Evolutionary conservation across 1,140 invertebrate species (phyloP), one percentile per base, ranked within the genome.

Genomic region (Coptotermes formosanus): DNA sequence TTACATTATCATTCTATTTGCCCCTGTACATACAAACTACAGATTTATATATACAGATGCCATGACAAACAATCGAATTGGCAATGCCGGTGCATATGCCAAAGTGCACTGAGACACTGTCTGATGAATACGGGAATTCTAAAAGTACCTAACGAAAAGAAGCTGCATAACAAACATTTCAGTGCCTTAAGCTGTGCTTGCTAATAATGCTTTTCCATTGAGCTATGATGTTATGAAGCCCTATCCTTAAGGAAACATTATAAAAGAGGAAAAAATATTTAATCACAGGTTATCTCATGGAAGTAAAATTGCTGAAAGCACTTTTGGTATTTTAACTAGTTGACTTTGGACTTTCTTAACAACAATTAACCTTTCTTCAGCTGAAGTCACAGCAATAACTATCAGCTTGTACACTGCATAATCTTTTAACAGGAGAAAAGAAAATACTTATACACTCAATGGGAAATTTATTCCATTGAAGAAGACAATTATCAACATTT

Each of bases 1-100:
- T 87, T 6, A 89, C 87, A 55, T 88, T 75, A 89, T 88, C 45
- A 87, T 89, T 3, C 88, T 91, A 32, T 85, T 91, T 88, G n/a
- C 38, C 38, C 38, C 4, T 38, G 38, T 38, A 38, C 38, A 38
- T 38, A 4, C 38, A 38, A 38, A 38, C 38, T 38, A 38, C 38
- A 38, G 2, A 38, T 38, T 38, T 4, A 38, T 38, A 38, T 38
- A 38, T 4, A 38, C 4, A 2, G 38, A 38, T 38, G 38, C 4
- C 4, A 4, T 2, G 38, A 38, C 38, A 38, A 38, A 38, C 38
- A 38, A 38, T 38, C 38, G 38, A 38, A 38, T 38, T 38, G 38
- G 38, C 38, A 38, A 38, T 38, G 38, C 38, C 4, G 38, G 38
- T 38, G 38, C 4, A 38, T 85, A 55, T 85, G 45, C 83, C 44